Percentiles rank a stretch among this genome's conserved stretches.
These are phyloP conservation scores for Numida meleagris DNA, from an alignment of 2,113 vertebrate genomes.

Conservation along the genomic window DNA sequence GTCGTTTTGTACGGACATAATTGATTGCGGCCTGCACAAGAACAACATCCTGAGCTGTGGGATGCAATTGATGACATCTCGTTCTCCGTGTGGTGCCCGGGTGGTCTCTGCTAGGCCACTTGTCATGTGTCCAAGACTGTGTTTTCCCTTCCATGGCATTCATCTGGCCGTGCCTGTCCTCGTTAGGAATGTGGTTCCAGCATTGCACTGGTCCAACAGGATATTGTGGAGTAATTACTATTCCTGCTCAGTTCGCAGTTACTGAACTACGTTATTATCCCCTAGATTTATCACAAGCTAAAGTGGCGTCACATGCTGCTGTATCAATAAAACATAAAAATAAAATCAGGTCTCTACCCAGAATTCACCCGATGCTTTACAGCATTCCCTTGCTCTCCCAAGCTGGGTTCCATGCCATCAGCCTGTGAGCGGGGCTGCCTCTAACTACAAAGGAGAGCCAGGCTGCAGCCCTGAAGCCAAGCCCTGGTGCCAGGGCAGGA, in stretches of 20 bases:
- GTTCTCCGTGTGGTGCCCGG: constrained; percentile 39
- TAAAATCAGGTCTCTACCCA: neutral
- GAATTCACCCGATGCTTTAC: neutral
- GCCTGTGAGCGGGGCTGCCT: neutral
- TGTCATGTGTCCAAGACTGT: constrained; percentile 14
- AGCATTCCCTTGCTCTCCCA: neutral
- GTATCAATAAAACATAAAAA: neutral
- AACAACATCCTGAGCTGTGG: constrained; percentile 68
- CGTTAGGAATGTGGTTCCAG: neutral
- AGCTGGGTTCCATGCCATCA: neutral
- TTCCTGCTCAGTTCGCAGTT: neutral
- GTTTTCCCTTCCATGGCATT: neutral
- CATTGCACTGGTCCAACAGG: neutral
- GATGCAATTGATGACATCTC: constrained; percentile 61
- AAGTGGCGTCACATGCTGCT: neutral
- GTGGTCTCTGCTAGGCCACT: constrained; percentile 37
- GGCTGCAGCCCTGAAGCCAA: accelerated
- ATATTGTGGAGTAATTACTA: neutral
- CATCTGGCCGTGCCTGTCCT: neutral
- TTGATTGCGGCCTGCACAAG: constrained; percentile 60
- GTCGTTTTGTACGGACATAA: constrained; percentile 62
- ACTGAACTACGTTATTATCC: neutral
- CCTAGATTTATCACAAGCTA: neutral
- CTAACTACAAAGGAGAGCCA: accelerated
- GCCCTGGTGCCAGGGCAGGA: neutral